Evolutionary conservation across 2,888 invertebrate genomes (phyloP), one percentile per base, ranked within the genome.

Genomic region (Lasioglossum morio): DNA sequence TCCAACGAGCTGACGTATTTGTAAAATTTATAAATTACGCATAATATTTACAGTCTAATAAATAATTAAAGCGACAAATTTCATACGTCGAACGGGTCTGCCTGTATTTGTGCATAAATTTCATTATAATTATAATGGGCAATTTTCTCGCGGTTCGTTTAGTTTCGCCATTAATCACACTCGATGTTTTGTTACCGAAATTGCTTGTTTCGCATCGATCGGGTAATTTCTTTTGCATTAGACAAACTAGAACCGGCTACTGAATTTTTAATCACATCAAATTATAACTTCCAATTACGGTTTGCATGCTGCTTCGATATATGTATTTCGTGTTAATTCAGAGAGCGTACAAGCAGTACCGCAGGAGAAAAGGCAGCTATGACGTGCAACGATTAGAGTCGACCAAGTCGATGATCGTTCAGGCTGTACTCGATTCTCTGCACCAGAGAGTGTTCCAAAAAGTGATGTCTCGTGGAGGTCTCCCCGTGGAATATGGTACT

Each of bases 381-480:
- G 87, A 83, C 10, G 74, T 81, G 23, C 77, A 85, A 8, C 77
- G 53, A 8, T 43, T 80, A 60, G 88, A 87, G 60, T 88, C 90
- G 0, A 82, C 88, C 23, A 87, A 81, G 77, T 88, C 92, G 19
- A 79, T 91, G 82, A 88, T 92, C 12, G 89, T 88, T 8, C 88
- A 90, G 74, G 91, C 90, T 43, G 89, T 93, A 77, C 43, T 92
- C 34, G 91, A 92, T 43, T 89, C 79, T 82, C 77, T 93, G 80
- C 89, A 88, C 30, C 88, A 88, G 46, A 91, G 77, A 80, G 86
- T 93, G 40, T 91, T 92, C 70, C 85, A 91, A 27, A 91, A 78
- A 73, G 87, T 93, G 69, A 72, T 84, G 43, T 89, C 88, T 12
- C 86, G 86, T 7, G 84, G 79, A 1, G 75, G 92, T 77, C 89